Evolutionary conservation across 2,888 invertebrate genomes (phyloP), one percentile per base, ranked within the genome.

Genomic region (Oscheius sp.): DNA sequence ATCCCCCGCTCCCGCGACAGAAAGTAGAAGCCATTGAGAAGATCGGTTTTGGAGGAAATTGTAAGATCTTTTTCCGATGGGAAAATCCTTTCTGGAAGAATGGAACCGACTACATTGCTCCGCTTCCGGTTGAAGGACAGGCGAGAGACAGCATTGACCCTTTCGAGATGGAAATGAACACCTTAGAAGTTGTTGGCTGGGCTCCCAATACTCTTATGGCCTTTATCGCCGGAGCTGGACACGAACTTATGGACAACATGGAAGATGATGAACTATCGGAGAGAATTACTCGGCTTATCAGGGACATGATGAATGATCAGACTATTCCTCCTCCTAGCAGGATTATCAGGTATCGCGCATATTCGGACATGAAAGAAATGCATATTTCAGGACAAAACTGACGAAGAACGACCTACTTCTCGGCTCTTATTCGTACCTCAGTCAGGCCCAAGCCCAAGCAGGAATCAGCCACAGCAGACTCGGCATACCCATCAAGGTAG

Each of bases 151-250:
- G 61, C 29, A 63, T 83, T 21, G 80, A 81, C 53, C 63, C 69
- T 0, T 83, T 83, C 69, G 83, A 83, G 49, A 72, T 73, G 12
- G 81, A 81, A 53, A 81, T 80, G 13, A 83, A 79, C 18, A 76
- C 78, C 43, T 68, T 83, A 3, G 79, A 83, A 72, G 78, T 77
- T 1, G 73, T 84, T 45, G 78, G 76, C 41, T 85, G 85, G 85
- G 80, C 79, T 43, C 78, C 81, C 23, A 78, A 83, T 59, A 76
- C 84, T 12, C 72, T 86, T 21, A 82, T 80, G 55, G 83, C 81
- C 2, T 86, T 87, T 84, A 79, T 86, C 61, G 84, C 84, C 9
- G 86, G 86, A 59, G 68, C 76, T 53, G 86, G 86, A 25, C 86
- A 86, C 25, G 71, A 72, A 16, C 18, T 79, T 18, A 76, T 86